Evolutionary conservation across 2,888 invertebrate genomes (phyloP).

Genomic region (Anticlea derivata): DNA sequence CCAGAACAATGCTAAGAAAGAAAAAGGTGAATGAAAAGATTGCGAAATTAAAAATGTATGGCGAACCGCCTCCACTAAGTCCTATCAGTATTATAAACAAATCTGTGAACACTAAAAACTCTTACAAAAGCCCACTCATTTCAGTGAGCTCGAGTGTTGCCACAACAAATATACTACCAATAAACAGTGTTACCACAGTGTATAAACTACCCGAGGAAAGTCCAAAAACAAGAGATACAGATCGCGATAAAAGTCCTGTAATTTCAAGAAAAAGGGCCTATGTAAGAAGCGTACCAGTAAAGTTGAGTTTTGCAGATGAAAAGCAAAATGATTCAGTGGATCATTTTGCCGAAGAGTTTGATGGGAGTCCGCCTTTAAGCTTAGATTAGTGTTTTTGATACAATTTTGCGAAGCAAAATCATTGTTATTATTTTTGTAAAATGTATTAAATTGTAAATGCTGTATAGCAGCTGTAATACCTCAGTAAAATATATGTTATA

Average conservation of each 20-base stretch:
- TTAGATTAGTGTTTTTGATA: conserved; percentile 52
- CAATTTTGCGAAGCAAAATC: conserved; percentile 24
- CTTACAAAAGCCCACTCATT: conserved; percentile 68
- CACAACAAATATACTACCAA: conserved; percentile 2
- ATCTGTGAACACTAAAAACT: conserved; percentile 59
- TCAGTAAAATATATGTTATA: background rate
- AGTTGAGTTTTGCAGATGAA: conserved; percentile 45
- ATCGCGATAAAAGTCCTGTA: conserved; percentile 50
- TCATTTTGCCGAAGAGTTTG: conserved; percentile 71
- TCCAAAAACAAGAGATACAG: conserved; percentile 19
- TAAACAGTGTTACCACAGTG: conserved; percentile 33
- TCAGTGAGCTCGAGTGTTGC: conserved; percentile 35
- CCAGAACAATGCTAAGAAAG: conserved; percentile 56
- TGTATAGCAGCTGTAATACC: background rate
- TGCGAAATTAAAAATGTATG: conserved; percentile 78
- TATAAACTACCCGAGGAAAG: conserved; percentile 39
- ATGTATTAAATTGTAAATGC: background rate
- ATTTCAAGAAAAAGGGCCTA: conserved; percentile 51
- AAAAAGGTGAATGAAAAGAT: conserved; percentile 68
- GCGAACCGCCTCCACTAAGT: conserved; percentile 82
- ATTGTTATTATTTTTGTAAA: conserved; percentile 2
- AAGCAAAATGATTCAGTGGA: conserved; percentile 47
- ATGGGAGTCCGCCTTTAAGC: conserved; percentile 72
- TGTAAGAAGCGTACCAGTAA: conserved; percentile 54
- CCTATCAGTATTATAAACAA: conserved; percentile 70